Conservation (phyloP, 2,888 invertebrate genomes). For the Eupithecia dodoneata region DNA sequence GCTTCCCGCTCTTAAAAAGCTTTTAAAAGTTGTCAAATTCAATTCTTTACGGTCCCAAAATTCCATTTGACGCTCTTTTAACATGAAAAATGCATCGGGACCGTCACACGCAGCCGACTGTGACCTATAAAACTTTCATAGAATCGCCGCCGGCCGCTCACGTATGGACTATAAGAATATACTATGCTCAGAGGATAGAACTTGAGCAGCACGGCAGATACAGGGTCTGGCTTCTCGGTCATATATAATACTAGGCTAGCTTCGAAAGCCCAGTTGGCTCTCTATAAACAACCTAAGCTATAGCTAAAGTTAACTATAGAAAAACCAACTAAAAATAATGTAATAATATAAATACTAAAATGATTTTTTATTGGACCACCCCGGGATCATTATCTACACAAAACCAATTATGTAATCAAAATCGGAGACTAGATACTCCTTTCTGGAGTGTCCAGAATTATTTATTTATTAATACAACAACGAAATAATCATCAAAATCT, state of each 20-base stretch:
- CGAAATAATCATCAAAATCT: too few relatives aligned
- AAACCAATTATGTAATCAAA: neutral
- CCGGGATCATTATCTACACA: neutral
- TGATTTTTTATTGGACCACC: neutral
- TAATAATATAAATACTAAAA: too few relatives aligned
- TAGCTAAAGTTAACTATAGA: too few relatives aligned
- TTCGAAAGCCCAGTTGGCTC: neutral
- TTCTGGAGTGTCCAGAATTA: too few relatives aligned
- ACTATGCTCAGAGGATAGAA: conserved; percentile 7
- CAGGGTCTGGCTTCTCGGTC: neutral
- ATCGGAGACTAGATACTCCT: too few relatives aligned
- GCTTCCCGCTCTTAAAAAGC: conserved; percentile 22
- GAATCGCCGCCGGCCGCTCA: conserved; percentile 30
- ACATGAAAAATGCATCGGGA: conserved; percentile 38
- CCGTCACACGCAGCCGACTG: conserved; percentile 41
- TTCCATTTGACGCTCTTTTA: conserved; percentile 36
- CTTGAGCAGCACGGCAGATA: neutral
- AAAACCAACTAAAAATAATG: too few relatives aligned
- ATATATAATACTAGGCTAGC: neutral
- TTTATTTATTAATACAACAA: too few relatives aligned
- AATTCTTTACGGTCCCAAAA: conserved; percentile 32
- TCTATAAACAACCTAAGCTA: neutral
- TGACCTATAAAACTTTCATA: conserved; percentile 61
- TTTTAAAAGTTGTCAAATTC: conserved; percentile 33
- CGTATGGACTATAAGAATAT: conserved; percentile 24